A percentile compares a stretch with the other conserved stretches of the same genome.
Evolutionary conservation across 1,140 invertebrate genomes (phyloP).

Genomic region (Achatina immaculata): DNA sequence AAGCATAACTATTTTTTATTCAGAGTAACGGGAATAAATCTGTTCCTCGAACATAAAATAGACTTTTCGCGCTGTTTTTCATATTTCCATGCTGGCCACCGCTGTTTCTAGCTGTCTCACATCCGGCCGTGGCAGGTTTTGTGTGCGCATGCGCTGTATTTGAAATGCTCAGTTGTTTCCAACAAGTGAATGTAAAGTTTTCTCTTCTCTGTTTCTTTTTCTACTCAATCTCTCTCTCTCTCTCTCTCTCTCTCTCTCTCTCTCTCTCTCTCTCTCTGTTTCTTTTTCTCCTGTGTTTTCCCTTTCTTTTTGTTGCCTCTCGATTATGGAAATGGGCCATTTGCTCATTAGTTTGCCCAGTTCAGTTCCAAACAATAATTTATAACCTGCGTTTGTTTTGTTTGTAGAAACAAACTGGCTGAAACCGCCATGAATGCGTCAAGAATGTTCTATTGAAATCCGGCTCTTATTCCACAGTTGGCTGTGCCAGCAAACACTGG

Average conservation of each 20-base stretch:
- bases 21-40: no score
- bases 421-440: no score
- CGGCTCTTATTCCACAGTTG: neutral
- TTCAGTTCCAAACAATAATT: neutral
- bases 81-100: no score
- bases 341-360: neutral
- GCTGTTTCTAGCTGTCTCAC: no score
- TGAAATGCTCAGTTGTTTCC: no score
- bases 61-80: no score
- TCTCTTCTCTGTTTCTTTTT: constrained; percentile 12
- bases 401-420: no score
- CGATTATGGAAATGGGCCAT: neutral
- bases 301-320: neutral
- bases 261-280: constrained; percentile 24
- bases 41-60: no score
- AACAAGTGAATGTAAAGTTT: no score
- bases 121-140: no score
- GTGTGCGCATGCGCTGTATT: no score
- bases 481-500: neutral
- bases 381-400: neutral
- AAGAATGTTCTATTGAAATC: neutral
- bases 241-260: constrained; percentile 28
- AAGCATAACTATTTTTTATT: no score
- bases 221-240: constrained; percentile 8
- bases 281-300: constrained; percentile 13